Base-by-base conservation (phyloP, 2,113 vertebrate species). In the Platichthys flesus region DNA sequence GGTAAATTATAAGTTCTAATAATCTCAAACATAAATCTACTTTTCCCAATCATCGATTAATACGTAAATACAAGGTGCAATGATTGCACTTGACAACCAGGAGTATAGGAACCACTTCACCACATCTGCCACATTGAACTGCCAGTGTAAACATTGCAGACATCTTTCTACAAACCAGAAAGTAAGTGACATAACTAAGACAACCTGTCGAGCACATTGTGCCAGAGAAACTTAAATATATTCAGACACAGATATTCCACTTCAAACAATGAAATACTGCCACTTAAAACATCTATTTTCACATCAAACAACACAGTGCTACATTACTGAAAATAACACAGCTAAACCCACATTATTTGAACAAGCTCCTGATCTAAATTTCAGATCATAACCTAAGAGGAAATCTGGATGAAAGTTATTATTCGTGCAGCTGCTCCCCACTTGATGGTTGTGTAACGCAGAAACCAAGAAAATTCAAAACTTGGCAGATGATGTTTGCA, bases 141-240 rank as follows among this genome's bases (percentile, higher is more conserved):
- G 71, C 61, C 67, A 66, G 55, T 24, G 62, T 70, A 79, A 79
- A 87, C 73, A 70, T 16, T 59, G 67, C 31, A 63, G 23, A 55
- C 1, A 0, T 54, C 71, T 60, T 59, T 72, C 21, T 68, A 76
- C 58, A 84, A 63, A 79, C 63, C 51, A 51, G 58, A 15, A 76
- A 2, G 4, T 54, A 62, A 86, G 71, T 57, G 49, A 42, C 24
- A 81, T 58, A 74, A 67, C 15, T 63, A 59, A 69, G 70, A 58
- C 67, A 83, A 67, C 63, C 55, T 77, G 70, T 49, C 26, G 66
- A 63, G 24, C 57, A 9, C 20, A n/a, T 24, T 70, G 35, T 67
- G 64, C 59, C 71, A 75, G 37, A 77, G 56, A 76, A 70, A 72
- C 37, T 47, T 65, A 9, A 2, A 18, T 15, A 13, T 23, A 56